Evolutionary conservation across 2,888 invertebrate species (phyloP).

Genomic region (Tenthredo amoena): DNA sequence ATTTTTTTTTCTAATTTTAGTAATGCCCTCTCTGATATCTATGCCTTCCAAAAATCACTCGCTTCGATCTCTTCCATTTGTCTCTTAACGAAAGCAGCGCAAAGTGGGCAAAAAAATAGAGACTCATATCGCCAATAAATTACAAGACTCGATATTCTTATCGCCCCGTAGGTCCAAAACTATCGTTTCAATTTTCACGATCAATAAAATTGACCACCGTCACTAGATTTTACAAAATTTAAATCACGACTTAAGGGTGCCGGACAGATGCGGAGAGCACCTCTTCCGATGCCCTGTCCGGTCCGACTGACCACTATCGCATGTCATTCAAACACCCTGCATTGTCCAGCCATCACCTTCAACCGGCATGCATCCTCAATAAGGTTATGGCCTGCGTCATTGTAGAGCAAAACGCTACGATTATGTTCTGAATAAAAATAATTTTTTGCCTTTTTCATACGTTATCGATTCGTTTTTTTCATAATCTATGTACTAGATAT

Average conservation of each 20-base stretch:
- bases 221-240: not conserved
- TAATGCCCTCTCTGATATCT: slow-evolving; percentile 69
- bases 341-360: slow-evolving; percentile 48
- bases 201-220: not conserved
- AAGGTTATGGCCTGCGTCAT: slow-evolving; percentile 6
- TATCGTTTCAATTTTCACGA: not conserved
- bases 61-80: slow-evolving; percentile 66
- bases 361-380: slow-evolving; percentile 53
- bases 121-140: slow-evolving; percentile 7
- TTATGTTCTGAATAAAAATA: not conserved
- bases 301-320: slow-evolving; percentile 61
- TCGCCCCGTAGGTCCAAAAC: not conserved
- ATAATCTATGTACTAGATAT: not conserved
- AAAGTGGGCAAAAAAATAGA: slow-evolving; percentile 69
- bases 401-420: not conserved
- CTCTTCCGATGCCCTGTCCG: slow-evolving; percentile 64
- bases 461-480: slow-evolving; percentile 10
- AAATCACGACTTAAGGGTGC: not conserved
- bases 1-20: not conserved
- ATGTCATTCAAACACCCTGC: not conserved
- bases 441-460: not conserved
- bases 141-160: not conserved
- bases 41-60: slow-evolving; percentile 66
- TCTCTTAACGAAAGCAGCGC: slow-evolving; percentile 65
- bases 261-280: not conserved